These are phyloP conservation scores for Bruchidius siliquastri DNA, from an alignment of 2,888 invertebrate species.

Conservation along the genomic window DNA sequence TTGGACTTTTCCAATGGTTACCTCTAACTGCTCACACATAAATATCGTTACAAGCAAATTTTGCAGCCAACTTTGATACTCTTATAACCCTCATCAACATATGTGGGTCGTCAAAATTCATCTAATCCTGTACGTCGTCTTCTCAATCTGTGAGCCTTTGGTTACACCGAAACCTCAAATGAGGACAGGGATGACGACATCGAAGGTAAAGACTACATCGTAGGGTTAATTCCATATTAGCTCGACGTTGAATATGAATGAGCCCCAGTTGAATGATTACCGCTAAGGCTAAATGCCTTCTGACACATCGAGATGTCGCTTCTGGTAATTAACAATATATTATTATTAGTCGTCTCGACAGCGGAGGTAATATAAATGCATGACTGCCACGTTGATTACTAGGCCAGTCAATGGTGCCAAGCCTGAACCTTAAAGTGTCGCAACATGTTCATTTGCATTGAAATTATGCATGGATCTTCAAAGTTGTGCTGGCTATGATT, in stretches of 20 bases:
- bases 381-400: background rate
- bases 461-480: too few species aligned
- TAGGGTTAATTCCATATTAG: background rate
- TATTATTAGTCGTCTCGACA: background rate
- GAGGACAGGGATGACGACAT: background rate
- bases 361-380: background rate
- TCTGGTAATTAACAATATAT: background rate
- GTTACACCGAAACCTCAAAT: background rate
- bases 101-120: too few species aligned
- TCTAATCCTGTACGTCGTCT: background rate
- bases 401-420: background rate
- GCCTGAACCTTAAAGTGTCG: background rate
- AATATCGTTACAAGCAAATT: too few species aligned
- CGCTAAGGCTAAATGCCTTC: background rate
- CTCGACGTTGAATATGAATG: background rate
- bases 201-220: background rate
- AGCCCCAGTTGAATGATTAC: background rate
- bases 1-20: too few species aligned
- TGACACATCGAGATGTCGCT: background rate
- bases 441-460: too few species aligned
- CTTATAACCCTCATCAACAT: too few species aligned
- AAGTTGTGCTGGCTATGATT: too few species aligned
- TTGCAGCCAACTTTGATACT: too few species aligned
- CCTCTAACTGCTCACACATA: too few species aligned
- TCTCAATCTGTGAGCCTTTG: background rate